Conservation (phyloP, 2,113 vertebrate genomes). For the Pterocles gutturalis region DNA sequence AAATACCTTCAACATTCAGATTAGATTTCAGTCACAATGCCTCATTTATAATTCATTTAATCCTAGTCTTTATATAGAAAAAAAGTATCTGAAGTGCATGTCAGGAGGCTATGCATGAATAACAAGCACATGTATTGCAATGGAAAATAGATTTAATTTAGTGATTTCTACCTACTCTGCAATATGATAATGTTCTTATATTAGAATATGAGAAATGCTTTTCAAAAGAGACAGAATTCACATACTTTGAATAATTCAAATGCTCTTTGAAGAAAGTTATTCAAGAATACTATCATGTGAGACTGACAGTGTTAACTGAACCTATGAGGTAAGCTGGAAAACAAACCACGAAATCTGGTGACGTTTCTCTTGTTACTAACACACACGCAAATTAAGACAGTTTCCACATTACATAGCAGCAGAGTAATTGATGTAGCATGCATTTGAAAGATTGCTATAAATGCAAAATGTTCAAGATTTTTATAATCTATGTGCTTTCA, state of each 20-base stretch:
- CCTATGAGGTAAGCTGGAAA: neutral
- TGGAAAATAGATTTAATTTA: constrained; percentile 16
- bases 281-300: neutral
- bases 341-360: neutral
- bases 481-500: neutral
- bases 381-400: neutral
- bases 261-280: neutral
- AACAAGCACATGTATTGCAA: constrained; percentile 13
- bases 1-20: constrained; percentile 24
- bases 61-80: constrained; percentile 25
- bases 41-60: constrained; percentile 58
- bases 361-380: neutral
- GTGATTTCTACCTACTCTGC: neutral
- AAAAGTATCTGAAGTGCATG: neutral
- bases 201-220: neutral
- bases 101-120: neutral
- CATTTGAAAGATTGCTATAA: neutral
- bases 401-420: neutral
- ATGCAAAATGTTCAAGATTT: neutral
- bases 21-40: constrained; percentile 45
- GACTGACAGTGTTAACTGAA: neutral
- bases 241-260: neutral
- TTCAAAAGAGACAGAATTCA: neutral
- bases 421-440: neutral
- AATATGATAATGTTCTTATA: neutral